phyloP scores from a whole-genome alignment of 2,113 vertebrate genomes.

The Oncorhynchus tshawytscha region DNA sequence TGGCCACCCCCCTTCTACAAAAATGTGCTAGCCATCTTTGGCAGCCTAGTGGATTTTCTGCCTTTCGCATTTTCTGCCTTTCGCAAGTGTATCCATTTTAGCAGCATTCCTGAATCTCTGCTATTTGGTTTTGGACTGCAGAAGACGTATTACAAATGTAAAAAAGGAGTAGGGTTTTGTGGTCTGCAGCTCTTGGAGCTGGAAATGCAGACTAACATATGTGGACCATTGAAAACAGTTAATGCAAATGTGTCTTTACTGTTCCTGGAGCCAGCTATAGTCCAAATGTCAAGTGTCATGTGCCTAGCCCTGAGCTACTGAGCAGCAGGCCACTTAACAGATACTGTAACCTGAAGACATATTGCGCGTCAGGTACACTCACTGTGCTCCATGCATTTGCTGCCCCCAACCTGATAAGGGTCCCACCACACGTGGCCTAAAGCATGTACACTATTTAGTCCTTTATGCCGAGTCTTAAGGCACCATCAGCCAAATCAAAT shows the following conservation, averaged over 20 bases:
- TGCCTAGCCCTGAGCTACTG: slow-evolving; percentile 24
- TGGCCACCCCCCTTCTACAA: background rate
- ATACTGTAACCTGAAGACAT: slow-evolving; percentile 53
- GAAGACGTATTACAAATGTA: background rate
- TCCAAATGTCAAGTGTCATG: slow-evolving; percentile 4
- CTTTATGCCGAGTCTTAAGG: slow-evolving; percentile 39
- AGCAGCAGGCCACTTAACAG: slow-evolving; percentile 27
- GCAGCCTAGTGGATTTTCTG: slow-evolving; percentile 13
- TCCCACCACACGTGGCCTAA: slow-evolving; percentile 22
- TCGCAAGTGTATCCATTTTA: background rate
- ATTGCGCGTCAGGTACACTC: slow-evolving; percentile 56
- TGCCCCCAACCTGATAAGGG: slow-evolving; percentile 46
- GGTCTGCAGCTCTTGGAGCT: too few species aligned
- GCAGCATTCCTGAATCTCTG: background rate
- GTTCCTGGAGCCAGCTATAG: background rate
- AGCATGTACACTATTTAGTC: slow-evolving; percentile 30
- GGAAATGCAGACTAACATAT: background rate
- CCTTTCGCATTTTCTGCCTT: background rate
- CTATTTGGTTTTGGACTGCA: slow-evolving; percentile 1
- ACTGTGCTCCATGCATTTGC: slow-evolving; percentile 18
- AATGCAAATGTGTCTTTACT: background rate
- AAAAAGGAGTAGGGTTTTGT: too few species aligned
- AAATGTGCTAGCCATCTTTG: background rate
- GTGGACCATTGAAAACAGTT: background rate
- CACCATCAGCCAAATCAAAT: background rate